phyloP scores from a whole-genome alignment of 2,113 vertebrate genomes.

The Pituophis catenifer region DNA sequence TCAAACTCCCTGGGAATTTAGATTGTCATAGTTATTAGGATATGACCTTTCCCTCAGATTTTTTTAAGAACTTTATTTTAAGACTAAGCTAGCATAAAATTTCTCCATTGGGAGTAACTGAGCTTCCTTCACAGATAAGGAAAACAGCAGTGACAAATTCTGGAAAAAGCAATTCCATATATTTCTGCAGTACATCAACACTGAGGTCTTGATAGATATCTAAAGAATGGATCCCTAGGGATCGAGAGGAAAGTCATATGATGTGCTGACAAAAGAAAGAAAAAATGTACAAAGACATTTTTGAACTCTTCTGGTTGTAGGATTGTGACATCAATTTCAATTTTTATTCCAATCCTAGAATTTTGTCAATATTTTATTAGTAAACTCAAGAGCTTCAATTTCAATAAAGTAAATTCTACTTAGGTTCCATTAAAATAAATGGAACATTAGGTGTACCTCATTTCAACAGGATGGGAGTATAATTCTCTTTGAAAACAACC shows the following conservation, averaged over 20 bases:
- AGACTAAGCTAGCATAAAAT: conserved; percentile 84
- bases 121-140: conserved; percentile 88
- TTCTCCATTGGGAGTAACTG: conserved; percentile 82
- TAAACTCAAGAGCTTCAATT: background rate
- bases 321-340: conserved; percentile 35
- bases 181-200: conserved; percentile 44
- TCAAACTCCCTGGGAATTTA: conserved; percentile 83
- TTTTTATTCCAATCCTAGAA: conserved; percentile 35
- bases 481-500: background rate
- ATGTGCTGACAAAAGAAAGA: conserved; percentile 53
- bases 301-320: conserved; percentile 40
- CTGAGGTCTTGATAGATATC: conserved; percentile 59
- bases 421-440: background rate
- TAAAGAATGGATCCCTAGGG: conserved; percentile 45
- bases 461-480: background rate
- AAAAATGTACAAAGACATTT: conserved; percentile 63
- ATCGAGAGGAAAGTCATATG: conserved; percentile 61
- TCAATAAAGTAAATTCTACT: background rate
- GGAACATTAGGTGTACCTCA: background rate
- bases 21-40: conserved; percentile 86
- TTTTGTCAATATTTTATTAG: background rate
- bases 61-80: conserved; percentile 96
- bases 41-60: conserved; percentile 88
- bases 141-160: conserved; percentile 75
- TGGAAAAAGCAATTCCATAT: conserved; percentile 55